Evolutionary conservation across 2,113 vertebrate genomes (phyloP).

Genomic region (Cebidichthys violaceus): DNA sequence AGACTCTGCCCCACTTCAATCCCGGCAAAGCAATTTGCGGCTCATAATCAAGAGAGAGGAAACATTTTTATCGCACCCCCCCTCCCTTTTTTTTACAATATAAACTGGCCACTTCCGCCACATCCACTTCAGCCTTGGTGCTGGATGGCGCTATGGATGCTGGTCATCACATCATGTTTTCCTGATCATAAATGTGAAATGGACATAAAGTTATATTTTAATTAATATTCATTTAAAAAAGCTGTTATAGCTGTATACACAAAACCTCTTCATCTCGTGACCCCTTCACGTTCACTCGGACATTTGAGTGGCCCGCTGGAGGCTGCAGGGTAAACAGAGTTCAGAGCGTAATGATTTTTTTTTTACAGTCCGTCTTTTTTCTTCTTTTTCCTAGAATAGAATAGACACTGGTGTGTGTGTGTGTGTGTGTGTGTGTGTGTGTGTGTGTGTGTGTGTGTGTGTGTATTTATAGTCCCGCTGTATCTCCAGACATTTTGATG

Average conservation of each 20-base stretch:
- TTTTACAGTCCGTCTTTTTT: conserved; percentile 26
- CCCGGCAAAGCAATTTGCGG: conserved; percentile 82
- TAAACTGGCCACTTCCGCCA: conserved; percentile 56
- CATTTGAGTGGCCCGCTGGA: too few species aligned
- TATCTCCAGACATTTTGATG: conserved; percentile 49
- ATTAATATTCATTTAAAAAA: too few species aligned
- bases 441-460: too few species aligned
- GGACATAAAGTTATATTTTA: too few species aligned
- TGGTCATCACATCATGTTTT: too few species aligned
- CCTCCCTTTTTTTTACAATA: conserved; percentile 44
- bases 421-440: conserved; percentile 55
- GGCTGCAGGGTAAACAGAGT: too few species aligned
- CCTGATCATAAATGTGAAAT: too few species aligned
- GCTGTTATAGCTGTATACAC: not conserved
- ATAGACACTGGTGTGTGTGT: conserved; percentile 28
- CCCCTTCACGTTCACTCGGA: not conserved
- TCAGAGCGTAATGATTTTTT: conserved; percentile 44
- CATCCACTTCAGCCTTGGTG: conserved; percentile 20
- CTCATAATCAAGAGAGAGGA: conserved; percentile 80
- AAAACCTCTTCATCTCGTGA: not conserved
- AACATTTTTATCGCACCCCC: conserved; percentile 78
- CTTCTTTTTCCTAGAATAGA: conserved; percentile 36
- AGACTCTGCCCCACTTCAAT: conserved; percentile 72
- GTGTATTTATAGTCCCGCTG: conserved; percentile 66
- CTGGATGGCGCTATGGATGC: not conserved